Conservation (phyloP, 1,140 invertebrate species). For the Nymphalis io region DNA sequence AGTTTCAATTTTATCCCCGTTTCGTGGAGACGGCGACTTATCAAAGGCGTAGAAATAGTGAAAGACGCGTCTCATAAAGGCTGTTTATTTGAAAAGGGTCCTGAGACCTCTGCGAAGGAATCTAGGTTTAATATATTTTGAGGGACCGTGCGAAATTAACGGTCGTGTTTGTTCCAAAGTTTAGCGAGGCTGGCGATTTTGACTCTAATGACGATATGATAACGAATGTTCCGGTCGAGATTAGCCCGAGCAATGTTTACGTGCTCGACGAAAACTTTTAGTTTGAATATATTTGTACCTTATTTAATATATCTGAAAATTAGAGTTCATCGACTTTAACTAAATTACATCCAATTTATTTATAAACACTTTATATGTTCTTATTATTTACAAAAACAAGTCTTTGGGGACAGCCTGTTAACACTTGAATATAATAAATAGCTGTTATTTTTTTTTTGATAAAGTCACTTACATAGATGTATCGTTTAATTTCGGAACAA, state of each 20-base stretch:
- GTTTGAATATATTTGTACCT: neutral
- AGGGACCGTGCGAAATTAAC: constrained; percentile 35
- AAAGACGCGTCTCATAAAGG: constrained; percentile 52
- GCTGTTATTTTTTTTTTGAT: too few relatives aligned
- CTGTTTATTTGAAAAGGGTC: constrained; percentile 55
- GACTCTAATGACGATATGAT: neutral
- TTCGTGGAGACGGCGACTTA: constrained; percentile 5
- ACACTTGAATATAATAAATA: too few relatives aligned
- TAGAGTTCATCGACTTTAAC: too few relatives aligned
- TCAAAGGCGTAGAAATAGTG: constrained; percentile 48
- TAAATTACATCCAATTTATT: too few relatives aligned
- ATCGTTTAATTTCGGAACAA: too few relatives aligned
- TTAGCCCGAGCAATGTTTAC: neutral
- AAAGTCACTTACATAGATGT: too few relatives aligned
- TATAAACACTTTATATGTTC: too few relatives aligned
- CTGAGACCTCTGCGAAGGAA: constrained; percentile 45
- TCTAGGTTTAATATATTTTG: constrained; percentile 54
- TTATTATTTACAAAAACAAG: too few relatives aligned
- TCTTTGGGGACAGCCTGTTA: too few relatives aligned
- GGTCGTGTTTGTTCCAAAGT: constrained; percentile 23
- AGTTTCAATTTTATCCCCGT: constrained; percentile 28
- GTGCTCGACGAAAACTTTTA: neutral
- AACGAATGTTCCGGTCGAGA: neutral
- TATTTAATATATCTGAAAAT: neutral
- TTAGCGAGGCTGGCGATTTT: constrained; percentile 2